phyloP scores from a whole-genome alignment of 2,888 invertebrate genomes.

The Acanthosepion lycidas region DNA sequence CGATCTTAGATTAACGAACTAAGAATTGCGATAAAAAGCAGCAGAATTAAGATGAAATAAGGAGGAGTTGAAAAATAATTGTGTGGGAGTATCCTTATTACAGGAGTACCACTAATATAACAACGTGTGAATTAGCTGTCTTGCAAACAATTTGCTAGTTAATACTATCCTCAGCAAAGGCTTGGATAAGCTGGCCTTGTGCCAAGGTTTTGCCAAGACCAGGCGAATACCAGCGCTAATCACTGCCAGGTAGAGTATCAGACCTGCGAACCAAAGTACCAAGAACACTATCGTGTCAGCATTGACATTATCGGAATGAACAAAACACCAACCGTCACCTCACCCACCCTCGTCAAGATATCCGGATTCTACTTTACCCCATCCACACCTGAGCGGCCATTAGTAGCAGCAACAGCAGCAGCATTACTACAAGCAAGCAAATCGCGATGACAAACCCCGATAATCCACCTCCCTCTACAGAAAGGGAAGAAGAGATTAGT shows the following conservation, averaged over 20 bases:
- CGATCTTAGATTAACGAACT: too few relatives aligned
- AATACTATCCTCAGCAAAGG: too few relatives aligned
- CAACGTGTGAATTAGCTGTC: too few relatives aligned
- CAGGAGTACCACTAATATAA: too few relatives aligned
- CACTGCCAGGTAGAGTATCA: neutral
- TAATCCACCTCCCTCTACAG: neutral
- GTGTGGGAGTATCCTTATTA: too few relatives aligned
- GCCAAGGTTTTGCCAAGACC: too few relatives aligned
- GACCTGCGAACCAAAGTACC: neutral
- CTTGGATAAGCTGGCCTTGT: too few relatives aligned
- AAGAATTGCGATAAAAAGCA: too few relatives aligned
- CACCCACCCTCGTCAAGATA: neutral
- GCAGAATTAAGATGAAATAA: too few relatives aligned
- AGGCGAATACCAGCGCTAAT: too few relatives aligned
- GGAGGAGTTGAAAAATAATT: too few relatives aligned
- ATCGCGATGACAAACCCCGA: neutral
- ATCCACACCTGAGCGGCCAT: neutral
- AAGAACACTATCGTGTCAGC: neutral
- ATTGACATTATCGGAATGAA: neutral
- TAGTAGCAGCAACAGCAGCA: neutral
- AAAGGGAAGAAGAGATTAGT: neutral
- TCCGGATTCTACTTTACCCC: neutral
- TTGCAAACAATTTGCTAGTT: too few relatives aligned
- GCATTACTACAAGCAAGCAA: neutral
- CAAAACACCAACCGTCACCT: neutral